These are phyloP conservation scores for Drosophila bunnanda DNA, from an alignment of 2,888 invertebrate species.

Conservation along the genomic window DNA sequence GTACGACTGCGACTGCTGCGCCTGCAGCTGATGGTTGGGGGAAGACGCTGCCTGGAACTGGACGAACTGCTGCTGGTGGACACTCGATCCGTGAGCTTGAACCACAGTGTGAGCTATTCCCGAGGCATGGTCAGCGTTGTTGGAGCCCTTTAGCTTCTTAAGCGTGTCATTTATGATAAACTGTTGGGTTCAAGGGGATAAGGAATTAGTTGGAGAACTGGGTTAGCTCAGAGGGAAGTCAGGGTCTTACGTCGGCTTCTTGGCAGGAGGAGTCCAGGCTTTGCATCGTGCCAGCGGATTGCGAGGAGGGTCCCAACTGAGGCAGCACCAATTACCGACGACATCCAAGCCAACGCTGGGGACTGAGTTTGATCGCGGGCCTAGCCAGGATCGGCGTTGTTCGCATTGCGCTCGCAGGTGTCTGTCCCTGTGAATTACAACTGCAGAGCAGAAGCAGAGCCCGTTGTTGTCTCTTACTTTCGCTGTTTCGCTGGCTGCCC, in stretches of 20 bases:
- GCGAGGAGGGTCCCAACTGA: conserved; percentile 69
- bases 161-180: conserved; percentile 85
- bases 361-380: conserved; percentile 54
- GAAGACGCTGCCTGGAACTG: conserved; percentile 50
- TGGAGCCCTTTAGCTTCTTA: conserved; percentile 84
- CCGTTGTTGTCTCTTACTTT: conserved; percentile 55
- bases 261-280: conserved; percentile 88
- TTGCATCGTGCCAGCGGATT: conserved; percentile 86
- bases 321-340: conserved; percentile 71
- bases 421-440: conserved; percentile 69
- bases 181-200: conserved; percentile 51
- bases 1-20: conserved; percentile 63
- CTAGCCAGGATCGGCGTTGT: conserved; percentile 65
- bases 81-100: conserved; percentile 56
- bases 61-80: conserved; percentile 59
- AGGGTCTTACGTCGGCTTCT: conserved; percentile 87
- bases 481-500: conserved; percentile 18
- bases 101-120: conserved; percentile 61
- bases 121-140: conserved; percentile 63
- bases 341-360: conserved; percentile 78
- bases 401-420: conserved; percentile 75
- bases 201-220: background rate
- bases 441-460: conserved; percentile 41
- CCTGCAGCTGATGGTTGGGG: conserved; percentile 51
- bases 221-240: background rate